Evolutionary conservation across 2,113 vertebrate species (phyloP).

Genomic region (Gopherus flavomarginatus): DNA sequence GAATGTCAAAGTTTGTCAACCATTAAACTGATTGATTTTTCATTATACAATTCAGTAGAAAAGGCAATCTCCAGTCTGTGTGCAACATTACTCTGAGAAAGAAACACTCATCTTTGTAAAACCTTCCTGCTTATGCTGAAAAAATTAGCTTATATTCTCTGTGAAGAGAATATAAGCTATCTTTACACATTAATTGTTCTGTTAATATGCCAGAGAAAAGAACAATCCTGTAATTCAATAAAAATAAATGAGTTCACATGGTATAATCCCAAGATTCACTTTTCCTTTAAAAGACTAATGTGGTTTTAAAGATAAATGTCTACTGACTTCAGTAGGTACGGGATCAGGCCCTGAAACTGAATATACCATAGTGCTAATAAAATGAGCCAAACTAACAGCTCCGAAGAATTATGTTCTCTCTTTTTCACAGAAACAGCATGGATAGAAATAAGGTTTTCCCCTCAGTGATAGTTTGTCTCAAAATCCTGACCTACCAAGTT

Average conservation of each 20-base stretch:
- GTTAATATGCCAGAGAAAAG: conserved; percentile 40
- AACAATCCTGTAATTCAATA: conserved; percentile 28
- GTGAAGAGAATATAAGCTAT: conserved; percentile 46
- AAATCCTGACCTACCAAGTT: background rate
- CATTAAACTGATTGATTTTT: conserved; percentile 84
- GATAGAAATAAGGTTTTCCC: background rate
- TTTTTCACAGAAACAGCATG: background rate
- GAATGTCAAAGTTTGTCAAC: conserved; percentile 83
- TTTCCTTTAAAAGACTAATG: conserved; percentile 28
- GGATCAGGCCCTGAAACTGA: background rate
- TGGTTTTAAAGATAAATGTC: background rate
- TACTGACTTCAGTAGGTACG: background rate
- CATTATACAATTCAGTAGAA: conserved; percentile 78
- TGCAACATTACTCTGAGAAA: conserved; percentile 71
- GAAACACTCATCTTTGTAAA: conserved; percentile 57
- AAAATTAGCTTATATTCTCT: conserved; percentile 25
- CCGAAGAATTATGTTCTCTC: background rate
- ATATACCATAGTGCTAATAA: background rate
- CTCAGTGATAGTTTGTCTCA: background rate
- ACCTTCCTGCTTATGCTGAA: conserved; percentile 61
- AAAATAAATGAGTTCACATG: conserved; percentile 41
- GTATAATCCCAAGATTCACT: conserved; percentile 4
- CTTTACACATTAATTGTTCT: conserved; percentile 48
- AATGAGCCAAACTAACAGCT: background rate
- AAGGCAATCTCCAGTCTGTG: conserved; percentile 73